Conservation (phyloP, 2,113 vertebrate genomes). For the Cyanoramphus novaezelandiae region DNA sequence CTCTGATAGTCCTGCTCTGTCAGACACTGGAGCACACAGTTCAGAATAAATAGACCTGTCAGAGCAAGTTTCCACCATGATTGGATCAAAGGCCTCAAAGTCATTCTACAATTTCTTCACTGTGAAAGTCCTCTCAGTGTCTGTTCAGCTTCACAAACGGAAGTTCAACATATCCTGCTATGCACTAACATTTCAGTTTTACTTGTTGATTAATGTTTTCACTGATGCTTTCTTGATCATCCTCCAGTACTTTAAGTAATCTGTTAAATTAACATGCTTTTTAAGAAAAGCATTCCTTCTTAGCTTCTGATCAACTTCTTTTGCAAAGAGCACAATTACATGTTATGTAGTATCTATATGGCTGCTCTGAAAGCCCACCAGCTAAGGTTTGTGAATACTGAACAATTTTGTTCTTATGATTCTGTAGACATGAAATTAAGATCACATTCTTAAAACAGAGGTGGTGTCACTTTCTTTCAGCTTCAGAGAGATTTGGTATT, state of each 20-base stretch:
- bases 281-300: neutral
- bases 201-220: neutral
- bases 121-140: neutral
- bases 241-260: neutral
- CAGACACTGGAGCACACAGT: neutral
- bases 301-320: neutral
- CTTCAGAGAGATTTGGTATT: neutral
- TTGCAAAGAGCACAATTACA: neutral
- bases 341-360: neutral
- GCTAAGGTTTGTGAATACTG: neutral
- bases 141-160: neutral
- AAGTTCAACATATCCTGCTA: neutral
- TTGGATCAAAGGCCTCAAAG: neutral
- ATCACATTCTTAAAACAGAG: neutral
- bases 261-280: constrained; percentile 1
- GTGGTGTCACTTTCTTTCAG: neutral
- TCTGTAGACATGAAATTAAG: neutral
- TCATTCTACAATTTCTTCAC: neutral
- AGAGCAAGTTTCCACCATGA: neutral
- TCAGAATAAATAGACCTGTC: constrained; percentile 14
- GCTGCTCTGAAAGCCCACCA: neutral
- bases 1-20: neutral
- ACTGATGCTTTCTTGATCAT: neutral
- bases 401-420: neutral
- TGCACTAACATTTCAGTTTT: neutral